phyloP scores from a whole-genome alignment of 2,113 vertebrate species.

The Vidua macroura region DNA sequence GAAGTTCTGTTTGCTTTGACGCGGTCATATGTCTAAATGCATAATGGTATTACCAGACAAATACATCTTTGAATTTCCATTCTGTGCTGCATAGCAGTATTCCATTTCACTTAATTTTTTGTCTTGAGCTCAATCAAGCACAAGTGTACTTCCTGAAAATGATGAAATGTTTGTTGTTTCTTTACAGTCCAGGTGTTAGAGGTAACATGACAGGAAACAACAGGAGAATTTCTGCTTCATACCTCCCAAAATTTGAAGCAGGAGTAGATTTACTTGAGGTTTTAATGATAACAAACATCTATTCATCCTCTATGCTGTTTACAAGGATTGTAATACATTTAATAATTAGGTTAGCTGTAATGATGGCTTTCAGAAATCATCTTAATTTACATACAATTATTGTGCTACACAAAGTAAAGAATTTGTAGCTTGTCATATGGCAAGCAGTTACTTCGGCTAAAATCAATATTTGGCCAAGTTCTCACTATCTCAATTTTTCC shows the following conservation, averaged over 20 bases:
- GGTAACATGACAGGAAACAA: neutral
- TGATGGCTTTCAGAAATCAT: constrained; percentile 19
- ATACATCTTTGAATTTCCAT: neutral
- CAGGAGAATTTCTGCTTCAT: neutral
- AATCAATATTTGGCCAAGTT: constrained; percentile 10
- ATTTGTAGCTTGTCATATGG: neutral
- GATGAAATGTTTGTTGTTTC: neutral
- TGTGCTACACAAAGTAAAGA: constrained; percentile 28
- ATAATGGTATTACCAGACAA: neutral
- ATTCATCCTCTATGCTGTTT: neutral
- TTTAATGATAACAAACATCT: neutral
- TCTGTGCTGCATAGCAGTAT: neutral
- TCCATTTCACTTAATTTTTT: neutral
- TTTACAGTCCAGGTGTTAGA: neutral
- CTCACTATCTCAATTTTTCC: neutral
- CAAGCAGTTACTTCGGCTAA: neutral
- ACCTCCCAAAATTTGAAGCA: neutral
- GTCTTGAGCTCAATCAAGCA: neutral
- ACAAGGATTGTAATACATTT: neutral
- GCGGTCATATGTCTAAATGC: rapidly evolving
- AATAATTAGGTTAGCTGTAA: neutral
- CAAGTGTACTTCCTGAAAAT: neutral
- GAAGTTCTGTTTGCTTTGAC: neutral
- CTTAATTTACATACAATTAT: constrained; percentile 37
- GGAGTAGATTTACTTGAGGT: neutral